Percentiles rank a stretch among this genome's conserved stretches.
Evolutionary conservation across 53 echinoderm and acorn worm species (phyloP).

Genomic region (Antedon mediterranea): DNA sequence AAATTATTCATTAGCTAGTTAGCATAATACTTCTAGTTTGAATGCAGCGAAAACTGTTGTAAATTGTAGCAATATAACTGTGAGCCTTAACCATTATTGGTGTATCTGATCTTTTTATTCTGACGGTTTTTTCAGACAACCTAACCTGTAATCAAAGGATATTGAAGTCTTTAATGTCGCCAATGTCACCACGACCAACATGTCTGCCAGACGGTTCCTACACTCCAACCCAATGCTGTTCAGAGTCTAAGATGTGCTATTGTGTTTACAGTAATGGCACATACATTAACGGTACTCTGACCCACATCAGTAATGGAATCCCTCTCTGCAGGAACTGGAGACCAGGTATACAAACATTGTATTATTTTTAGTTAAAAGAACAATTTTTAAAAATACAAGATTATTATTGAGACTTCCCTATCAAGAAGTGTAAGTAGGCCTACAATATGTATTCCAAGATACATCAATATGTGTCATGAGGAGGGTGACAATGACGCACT

Average conservation of each 20-base stretch:
- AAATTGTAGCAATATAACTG: no score
- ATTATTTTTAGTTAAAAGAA: not conserved
- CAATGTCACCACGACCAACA: not conserved
- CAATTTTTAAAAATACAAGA: no score
- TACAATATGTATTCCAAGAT: no score
- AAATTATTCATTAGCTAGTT: no score
- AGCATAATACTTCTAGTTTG: no score
- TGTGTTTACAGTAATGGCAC: slow-evolving; percentile 26
- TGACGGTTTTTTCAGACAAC: not conserved
- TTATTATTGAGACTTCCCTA: no score
- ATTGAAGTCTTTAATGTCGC: not conserved
- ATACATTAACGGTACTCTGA: slow-evolving; percentile 18
- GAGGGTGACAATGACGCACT: no score
- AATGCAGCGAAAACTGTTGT: no score
- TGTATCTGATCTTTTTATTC: no score
- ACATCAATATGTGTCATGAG: no score
- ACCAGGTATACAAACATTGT: not conserved
- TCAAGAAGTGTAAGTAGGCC: no score
- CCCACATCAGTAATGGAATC: slow-evolving; percentile 23
- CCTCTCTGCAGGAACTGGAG: slow-evolving; percentile 16
- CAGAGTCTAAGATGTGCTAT: slow-evolving; percentile 26
- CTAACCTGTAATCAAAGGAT: not conserved
- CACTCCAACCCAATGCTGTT: slow-evolving; percentile 15
- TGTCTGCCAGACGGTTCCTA: slow-evolving; percentile 18
- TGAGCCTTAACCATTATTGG: no score